Percentiles rank a stretch among this genome's conserved stretches.
phyloP scores from a whole-genome alignment of 2,888 invertebrate species.

The Agrotis exclamationis region DNA sequence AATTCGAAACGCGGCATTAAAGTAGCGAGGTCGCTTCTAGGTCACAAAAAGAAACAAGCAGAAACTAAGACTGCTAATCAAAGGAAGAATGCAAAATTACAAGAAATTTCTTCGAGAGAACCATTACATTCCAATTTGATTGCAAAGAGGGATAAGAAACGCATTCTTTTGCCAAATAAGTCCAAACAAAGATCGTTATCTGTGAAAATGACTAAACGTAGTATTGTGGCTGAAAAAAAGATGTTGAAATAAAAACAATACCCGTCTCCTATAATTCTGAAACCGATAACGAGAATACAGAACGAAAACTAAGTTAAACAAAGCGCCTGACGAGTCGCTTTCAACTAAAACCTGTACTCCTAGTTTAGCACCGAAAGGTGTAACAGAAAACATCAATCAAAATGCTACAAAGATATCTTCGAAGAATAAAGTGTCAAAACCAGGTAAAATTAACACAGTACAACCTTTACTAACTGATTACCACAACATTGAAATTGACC shows the following conservation, averaged over 20 bases:
- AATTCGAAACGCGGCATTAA: neutral
- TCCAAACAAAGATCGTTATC: too few relatives aligned
- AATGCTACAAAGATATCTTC: constrained; percentile 21
- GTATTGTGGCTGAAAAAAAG: too few relatives aligned
- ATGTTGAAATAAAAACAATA: constrained; percentile 24
- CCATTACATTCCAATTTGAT: neutral
- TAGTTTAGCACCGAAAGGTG: constrained; percentile 45
- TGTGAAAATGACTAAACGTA: too few relatives aligned
- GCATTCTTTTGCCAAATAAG: too few relatives aligned
- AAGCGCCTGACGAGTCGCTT: neutral
- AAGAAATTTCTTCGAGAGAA: neutral
- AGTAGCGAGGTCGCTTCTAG: constrained; percentile 59
- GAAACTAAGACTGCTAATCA: constrained; percentile 37
- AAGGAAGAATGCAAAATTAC: neutral
- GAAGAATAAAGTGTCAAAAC: constrained; percentile 48
- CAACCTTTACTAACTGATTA: constrained; percentile 75
- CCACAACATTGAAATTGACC: constrained; percentile 47
- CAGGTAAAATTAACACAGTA: constrained; percentile 64
- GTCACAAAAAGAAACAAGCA: constrained; percentile 60
- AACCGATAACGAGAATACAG: too few relatives aligned
- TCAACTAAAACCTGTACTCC: neutral
- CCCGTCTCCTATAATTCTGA: constrained; percentile 8
- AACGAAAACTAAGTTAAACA: constrained; percentile 62
- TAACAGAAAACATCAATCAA: neutral
- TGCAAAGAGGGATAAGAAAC: constrained; percentile 18